A percentile compares a stretch with the other conserved stretches of the same genome.
Evolutionary conservation across 1,140 invertebrate species (phyloP).

Genomic region (Scaptomyza graminum): DNA sequence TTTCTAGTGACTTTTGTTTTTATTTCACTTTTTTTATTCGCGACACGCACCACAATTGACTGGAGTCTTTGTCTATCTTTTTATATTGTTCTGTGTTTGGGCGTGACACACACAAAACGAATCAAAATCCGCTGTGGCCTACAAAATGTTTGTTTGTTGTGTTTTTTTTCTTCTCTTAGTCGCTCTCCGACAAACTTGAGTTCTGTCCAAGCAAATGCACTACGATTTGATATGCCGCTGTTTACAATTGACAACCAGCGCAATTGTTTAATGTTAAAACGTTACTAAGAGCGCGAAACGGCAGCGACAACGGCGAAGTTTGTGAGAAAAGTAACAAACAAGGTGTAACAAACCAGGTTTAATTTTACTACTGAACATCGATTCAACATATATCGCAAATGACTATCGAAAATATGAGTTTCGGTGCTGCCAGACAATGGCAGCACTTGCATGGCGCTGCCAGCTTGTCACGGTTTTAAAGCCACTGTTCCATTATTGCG

Average conservation of each 20-base stretch:
- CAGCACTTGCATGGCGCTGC: slow-evolving; percentile 15
- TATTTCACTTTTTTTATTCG: slow-evolving; percentile 48
- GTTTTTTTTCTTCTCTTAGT: slow-evolving; percentile 22
- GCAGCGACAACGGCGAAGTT: slow-evolving; percentile 32
- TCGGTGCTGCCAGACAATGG: slow-evolving; percentile 22
- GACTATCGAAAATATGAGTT: slow-evolving; percentile 16
- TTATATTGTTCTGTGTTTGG: slow-evolving; percentile 55
- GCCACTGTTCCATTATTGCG: slow-evolving; percentile 1
- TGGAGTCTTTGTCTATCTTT: slow-evolving; percentile 23
- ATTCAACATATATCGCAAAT: slow-evolving; percentile 18
- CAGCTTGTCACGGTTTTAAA: slow-evolving; percentile 35
- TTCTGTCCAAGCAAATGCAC: slow-evolving; percentile 17
- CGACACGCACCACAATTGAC: slow-evolving; percentile 61
- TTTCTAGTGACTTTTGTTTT: slow-evolving; percentile 41
- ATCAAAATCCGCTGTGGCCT: slow-evolving; percentile 42
- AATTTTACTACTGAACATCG: slow-evolving; percentile 46
- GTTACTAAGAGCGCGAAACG: slow-evolving; percentile 35
- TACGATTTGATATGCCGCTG: slow-evolving; percentile 18
- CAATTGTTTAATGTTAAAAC: slow-evolving; percentile 46
- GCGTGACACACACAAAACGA: slow-evolving; percentile 67
- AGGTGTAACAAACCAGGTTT: slow-evolving; percentile 51
- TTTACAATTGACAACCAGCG: slow-evolving; percentile 47
- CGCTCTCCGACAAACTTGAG: slow-evolving; percentile 35
- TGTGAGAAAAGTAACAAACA: slow-evolving; percentile 35
- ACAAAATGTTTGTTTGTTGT: slow-evolving; percentile 40